Evolutionary conservation across 2,888 invertebrate species (phyloP), one percentile per base, ranked within the genome.

Genomic region (Rutpela maculata): DNA sequence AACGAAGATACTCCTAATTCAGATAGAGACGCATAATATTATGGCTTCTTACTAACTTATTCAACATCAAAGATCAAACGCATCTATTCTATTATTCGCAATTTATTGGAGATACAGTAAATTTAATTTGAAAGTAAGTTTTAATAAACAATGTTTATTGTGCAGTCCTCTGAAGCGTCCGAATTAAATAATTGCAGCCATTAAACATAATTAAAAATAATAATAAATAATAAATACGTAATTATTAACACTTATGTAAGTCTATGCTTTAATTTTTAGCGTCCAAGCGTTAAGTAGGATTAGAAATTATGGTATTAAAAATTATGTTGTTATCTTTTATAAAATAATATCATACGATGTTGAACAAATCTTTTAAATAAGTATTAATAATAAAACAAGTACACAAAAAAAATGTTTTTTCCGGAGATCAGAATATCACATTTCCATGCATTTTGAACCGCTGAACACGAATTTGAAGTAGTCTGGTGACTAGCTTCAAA

Each of bases 211-310:
- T 78, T 79, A 75, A 75, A 38, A 77, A 69, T 65, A 69, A 72
- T 56, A 72, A 75, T 75, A 60, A 77, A 72, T 69, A 72, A 77
- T 65, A 67, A 75, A 70, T 74, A 71, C 60, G 57, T 74, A 77
- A 71, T 69, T 73, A 65, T 55, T 60, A 63, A 67, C 70, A 70
- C 59, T 79, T 77, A 79, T 74, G 74, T 76, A 79, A 79, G 73
- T 38, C 19, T 12, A 63, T 63, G 69, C 57, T 74, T 73, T 66
- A 74, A 77, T 71, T 74, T 79, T 71, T 75, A 73, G 69, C 68
- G 73, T 18, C 67, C 67, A 77, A 66, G 63, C 75, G 71, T 67
- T 74, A 76, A 76, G 55, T 77, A 71, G 79, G 72, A 74, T 57
- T 74, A 77, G 76, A 79, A 79, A 76, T 75, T 70, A 66, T 11